These are phyloP conservation scores for Blomia tropicalis DNA, from an alignment of 2,888 invertebrate genomes.

Conservation along the genomic window DNA sequence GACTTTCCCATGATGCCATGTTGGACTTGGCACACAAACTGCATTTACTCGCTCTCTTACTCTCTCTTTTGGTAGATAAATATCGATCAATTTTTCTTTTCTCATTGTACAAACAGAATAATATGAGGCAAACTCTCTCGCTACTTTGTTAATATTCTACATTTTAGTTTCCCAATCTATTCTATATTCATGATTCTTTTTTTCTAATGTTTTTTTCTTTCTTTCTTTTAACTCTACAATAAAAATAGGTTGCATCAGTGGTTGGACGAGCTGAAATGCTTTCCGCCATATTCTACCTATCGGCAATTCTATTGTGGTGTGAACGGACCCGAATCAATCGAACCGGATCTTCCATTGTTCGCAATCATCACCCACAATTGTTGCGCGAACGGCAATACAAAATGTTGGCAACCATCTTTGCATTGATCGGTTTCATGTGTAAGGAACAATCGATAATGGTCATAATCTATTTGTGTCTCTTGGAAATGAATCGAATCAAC, in stretches of 20 bases:
- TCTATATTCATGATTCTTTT: background rate
- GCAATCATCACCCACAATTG: background rate
- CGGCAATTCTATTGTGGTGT: conserved; percentile 32
- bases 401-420: conserved; percentile 29
- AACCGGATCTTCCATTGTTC: too few species aligned
- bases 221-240: too few species aligned
- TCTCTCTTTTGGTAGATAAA: too few species aligned
- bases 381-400: background rate
- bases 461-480: conserved; percentile 27
- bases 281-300: conserved; percentile 36
- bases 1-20: too few species aligned
- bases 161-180: too few species aligned
- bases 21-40: too few species aligned
- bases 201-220: too few species aligned
- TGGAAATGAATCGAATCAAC: background rate
- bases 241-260: conserved; percentile 34
- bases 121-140: too few species aligned
- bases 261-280: conserved; percentile 40
- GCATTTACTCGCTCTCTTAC: too few species aligned
- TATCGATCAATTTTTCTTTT: too few species aligned
- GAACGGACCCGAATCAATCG: background rate
- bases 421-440: conserved; percentile 36
- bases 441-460: conserved; percentile 38
- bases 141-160: too few species aligned
- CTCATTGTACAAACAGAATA: too few species aligned